Evolutionary conservation across 2,888 invertebrate species (phyloP).

Genomic region (Andrena camellia): DNA sequence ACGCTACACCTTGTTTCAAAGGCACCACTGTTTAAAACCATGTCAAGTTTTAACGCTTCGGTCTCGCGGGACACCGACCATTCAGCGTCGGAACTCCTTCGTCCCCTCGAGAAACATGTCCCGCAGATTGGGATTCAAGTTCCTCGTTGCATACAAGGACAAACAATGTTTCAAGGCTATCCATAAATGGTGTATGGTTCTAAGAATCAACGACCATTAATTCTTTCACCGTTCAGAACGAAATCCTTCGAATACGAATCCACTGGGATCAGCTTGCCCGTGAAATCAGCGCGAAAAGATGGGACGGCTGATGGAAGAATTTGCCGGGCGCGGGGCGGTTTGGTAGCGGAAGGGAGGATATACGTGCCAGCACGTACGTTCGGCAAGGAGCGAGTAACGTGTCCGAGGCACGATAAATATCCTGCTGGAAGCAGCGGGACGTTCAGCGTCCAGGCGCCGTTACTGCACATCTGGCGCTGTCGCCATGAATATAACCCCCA

Average conservation of each 20-base stretch:
- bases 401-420: slow-evolving; percentile 82
- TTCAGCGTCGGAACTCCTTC: background rate
- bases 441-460: slow-evolving; percentile 77
- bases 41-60: slow-evolving; percentile 5
- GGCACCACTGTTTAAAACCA: background rate
- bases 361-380: slow-evolving; percentile 70
- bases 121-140: background rate
- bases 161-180: too few relatives aligned
- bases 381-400: slow-evolving; percentile 75
- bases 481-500: slow-evolving; percentile 80
- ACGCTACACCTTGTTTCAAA: slow-evolving; percentile 25
- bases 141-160: too few relatives aligned
- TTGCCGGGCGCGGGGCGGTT: slow-evolving; percentile 19
- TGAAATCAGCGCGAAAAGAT: slow-evolving; percentile 42
- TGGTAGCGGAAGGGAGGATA: slow-evolving; percentile 24
- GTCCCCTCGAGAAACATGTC: too few relatives aligned
- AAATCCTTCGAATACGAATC: background rate
- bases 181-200: too few relatives aligned
- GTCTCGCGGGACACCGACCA: too few relatives aligned
- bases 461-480: slow-evolving; percentile 81
- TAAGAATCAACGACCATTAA: too few relatives aligned
- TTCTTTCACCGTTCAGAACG: too few relatives aligned
- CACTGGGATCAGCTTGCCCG: background rate
- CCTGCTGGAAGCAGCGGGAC: slow-evolving; percentile 78
- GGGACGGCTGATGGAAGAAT: slow-evolving; percentile 51